A percentile compares a stretch with the other conserved stretches of the same genome.
These are phyloP conservation scores for Lacerta bilineata DNA, from an alignment of 2,797 vertebrate genomes.

Conservation along the genomic window DNA sequence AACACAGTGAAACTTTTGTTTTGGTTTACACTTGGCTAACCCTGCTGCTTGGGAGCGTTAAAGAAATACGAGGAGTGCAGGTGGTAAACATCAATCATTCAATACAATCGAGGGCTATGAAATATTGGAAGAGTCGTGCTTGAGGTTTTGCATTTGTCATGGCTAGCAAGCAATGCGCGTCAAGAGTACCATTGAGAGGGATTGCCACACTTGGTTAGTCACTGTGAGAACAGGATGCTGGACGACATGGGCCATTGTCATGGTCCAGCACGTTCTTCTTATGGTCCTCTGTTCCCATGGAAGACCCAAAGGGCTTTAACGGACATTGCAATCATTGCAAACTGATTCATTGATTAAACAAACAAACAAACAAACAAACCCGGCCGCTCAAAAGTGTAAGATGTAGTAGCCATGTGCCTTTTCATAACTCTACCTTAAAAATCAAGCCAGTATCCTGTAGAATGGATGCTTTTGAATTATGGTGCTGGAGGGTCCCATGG, in stretches of 20 bases:
- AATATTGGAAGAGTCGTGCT: not conserved
- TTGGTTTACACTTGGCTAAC: slow-evolving; percentile 4
- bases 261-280: too few species aligned
- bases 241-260: too few species aligned
- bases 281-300: too few species aligned
- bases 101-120: not conserved
- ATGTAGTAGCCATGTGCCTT: not conserved
- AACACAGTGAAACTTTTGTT: not conserved
- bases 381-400: not conserved
- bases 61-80: not conserved
- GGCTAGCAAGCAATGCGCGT: not conserved
- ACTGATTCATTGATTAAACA: not conserved
- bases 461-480: too few species aligned
- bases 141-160: not conserved
- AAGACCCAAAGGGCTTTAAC: not conserved
- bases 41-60: not conserved
- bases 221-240: too few species aligned
- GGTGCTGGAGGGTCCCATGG: too few species aligned
- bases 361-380: too few species aligned
- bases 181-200: slow-evolving; percentile 3
- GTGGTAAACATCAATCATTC: not conserved
- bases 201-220: not conserved
- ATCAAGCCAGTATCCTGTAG: too few species aligned
- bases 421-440: not conserved
- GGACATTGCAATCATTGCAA: not conserved